Evolutionary conservation across 2,113 vertebrate species (phyloP).

Genomic region (Hypocryptadius cinnamomeus): DNA sequence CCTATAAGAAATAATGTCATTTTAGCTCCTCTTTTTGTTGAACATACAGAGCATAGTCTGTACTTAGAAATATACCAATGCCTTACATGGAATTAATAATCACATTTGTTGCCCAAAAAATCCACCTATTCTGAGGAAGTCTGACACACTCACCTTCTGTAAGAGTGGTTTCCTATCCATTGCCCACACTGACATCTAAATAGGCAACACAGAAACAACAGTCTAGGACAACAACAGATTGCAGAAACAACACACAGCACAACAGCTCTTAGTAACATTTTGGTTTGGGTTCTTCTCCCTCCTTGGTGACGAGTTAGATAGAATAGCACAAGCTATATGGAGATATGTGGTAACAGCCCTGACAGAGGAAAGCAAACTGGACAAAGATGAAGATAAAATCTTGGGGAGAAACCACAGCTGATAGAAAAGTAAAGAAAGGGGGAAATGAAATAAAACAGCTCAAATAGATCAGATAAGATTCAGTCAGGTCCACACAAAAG

Average conservation of each 20-base stretch:
- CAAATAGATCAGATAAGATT: not conserved
- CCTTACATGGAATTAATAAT: not conserved
- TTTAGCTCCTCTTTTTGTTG: not conserved
- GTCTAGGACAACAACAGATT: not conserved
- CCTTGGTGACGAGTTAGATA: not conserved
- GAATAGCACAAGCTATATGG: not conserved
- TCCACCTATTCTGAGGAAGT: not conserved
- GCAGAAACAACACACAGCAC: not conserved
- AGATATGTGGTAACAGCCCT: not conserved
- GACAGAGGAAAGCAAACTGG: not conserved
- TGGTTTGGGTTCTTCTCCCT: not conserved
- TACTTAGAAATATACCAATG: not conserved
- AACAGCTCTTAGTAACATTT: not conserved
- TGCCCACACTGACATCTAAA: not conserved
- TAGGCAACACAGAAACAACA: not conserved
- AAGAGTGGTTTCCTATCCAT: not conserved
- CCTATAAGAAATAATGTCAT: not conserved
- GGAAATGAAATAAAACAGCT: not conserved
- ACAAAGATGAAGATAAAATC: not conserved
- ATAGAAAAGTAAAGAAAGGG: not conserved
- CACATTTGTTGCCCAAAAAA: not conserved
- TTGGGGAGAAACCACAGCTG: not conserved
- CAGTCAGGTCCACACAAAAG: not conserved
- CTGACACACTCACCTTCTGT: not conserved
- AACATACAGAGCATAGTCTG: not conserved